A percentile compares a stretch with the other conserved stretches of the same genome.
Conservation (phyloP, 2,113 vertebrate species). For the Cryptotis parvus region DNA sequence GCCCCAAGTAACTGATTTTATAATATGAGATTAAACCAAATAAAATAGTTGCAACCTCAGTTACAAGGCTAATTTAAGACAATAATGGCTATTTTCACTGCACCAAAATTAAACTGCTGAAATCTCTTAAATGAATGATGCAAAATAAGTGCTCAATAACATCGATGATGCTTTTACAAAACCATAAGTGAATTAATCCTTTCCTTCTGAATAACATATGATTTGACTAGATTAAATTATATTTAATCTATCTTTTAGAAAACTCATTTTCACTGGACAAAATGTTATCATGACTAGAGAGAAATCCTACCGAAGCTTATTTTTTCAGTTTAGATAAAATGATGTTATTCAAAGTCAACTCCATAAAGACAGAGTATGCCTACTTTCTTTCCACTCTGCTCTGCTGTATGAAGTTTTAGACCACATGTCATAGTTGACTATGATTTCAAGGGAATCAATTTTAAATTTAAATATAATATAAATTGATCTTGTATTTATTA, state of each 20-base stretch:
- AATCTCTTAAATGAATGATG: constrained; percentile 27
- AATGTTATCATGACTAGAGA: constrained; percentile 67
- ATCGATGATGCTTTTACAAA: constrained; percentile 19
- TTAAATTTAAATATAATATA: no score
- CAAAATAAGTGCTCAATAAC: constrained; percentile 37
- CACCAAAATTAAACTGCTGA: constrained; percentile 59
- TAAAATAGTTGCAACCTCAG: constrained; percentile 35
- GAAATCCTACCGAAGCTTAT: constrained; percentile 74
- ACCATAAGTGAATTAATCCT: background rate
- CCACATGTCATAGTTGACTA: background rate
- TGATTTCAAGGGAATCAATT: background rate
- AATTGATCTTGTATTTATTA: background rate
- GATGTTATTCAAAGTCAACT: background rate
- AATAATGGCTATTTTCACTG: constrained; percentile 37
- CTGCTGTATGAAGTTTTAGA: no score
- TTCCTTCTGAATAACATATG: constrained; percentile 68
- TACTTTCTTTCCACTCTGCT: background rate
- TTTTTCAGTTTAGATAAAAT: constrained; percentile 46
- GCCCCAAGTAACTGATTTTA: background rate
- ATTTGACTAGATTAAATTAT: constrained; percentile 59
- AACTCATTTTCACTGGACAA: constrained; percentile 75
- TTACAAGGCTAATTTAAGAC: constrained; percentile 31
- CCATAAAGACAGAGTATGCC: background rate
- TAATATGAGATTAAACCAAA: constrained; percentile 2
- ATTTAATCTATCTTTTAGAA: constrained; percentile 54